These are phyloP conservation scores for Molossus alvarezi DNA, from an alignment of 2,797 vertebrate genomes.

Conservation along the genomic window DNA sequence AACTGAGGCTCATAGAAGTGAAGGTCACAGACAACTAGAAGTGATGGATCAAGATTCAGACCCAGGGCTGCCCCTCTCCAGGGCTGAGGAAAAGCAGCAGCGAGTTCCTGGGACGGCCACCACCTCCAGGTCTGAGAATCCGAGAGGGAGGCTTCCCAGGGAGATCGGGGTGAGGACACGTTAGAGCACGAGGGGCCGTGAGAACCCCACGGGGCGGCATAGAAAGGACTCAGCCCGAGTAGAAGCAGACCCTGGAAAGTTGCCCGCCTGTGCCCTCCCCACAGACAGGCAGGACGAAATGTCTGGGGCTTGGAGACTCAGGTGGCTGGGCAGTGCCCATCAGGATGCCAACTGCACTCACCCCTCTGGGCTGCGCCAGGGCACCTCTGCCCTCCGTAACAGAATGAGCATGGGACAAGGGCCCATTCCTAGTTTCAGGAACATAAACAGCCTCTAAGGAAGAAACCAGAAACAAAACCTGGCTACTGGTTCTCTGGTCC, in stretches of 20 bases:
- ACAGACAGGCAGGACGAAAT: neutral
- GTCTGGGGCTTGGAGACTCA: neutral
- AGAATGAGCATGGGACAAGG: neutral
- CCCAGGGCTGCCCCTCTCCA: neutral
- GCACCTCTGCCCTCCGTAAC: neutral
- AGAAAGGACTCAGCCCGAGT: fast-evolving
- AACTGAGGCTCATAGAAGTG: neutral
- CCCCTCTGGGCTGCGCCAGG: neutral
- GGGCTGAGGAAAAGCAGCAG: neutral
- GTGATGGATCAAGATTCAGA: neutral
- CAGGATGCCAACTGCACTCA: neutral
- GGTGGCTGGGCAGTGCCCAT: fast-evolving
- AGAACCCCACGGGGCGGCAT: fast-evolving
- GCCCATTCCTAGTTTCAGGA: neutral
- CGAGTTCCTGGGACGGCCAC: neutral
- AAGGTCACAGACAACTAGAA: neutral
- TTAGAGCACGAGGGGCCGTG: fast-evolving
- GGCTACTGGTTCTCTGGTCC: too few species aligned
- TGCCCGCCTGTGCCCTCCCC: neutral
- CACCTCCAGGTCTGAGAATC: neutral
- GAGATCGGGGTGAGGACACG: neutral
- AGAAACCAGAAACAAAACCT: neutral
- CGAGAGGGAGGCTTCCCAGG: neutral
- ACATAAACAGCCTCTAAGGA: neutral
- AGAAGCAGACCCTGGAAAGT: neutral